Evolutionary conservation across 2,113 vertebrate species (phyloP).

Genomic region (Capreolus pygargus): DNA sequence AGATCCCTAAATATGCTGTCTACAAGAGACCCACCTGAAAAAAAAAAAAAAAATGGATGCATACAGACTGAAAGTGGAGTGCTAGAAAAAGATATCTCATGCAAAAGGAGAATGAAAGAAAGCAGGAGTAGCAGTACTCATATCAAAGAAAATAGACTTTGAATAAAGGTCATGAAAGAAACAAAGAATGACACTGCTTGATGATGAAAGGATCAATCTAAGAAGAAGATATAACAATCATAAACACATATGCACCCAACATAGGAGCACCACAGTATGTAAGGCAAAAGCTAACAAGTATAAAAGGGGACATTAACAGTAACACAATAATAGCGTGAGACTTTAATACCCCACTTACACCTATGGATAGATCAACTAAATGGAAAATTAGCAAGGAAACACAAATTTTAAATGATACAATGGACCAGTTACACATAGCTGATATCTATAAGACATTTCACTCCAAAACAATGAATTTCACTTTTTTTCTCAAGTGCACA

Average conservation of each 20-base stretch:
- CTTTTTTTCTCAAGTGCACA: background rate
- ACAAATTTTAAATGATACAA: background rate
- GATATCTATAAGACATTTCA: background rate
- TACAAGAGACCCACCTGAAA: too few species aligned
- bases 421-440: background rate
- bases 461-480: background rate
- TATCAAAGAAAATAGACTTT: too few species aligned
- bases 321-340: background rate
- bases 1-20: too few species aligned
- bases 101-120: too few species aligned
- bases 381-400: background rate
- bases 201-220: background rate
- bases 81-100: too few species aligned
- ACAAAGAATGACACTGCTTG: too few species aligned
- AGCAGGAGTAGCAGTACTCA: too few species aligned
- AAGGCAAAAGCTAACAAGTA: background rate
- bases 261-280: background rate
- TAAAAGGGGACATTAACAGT: background rate
- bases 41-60: too few species aligned
- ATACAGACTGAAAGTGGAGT: too few species aligned
- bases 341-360: background rate
- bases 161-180: too few species aligned
- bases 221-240: background rate
- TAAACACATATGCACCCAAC: background rate
- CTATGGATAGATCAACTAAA: background rate